Percentiles rank a stretch among this genome's conserved stretches.
Evolutionary conservation across 2,113 vertebrate genomes (phyloP).

Genomic region (Danionella cerebrum): DNA sequence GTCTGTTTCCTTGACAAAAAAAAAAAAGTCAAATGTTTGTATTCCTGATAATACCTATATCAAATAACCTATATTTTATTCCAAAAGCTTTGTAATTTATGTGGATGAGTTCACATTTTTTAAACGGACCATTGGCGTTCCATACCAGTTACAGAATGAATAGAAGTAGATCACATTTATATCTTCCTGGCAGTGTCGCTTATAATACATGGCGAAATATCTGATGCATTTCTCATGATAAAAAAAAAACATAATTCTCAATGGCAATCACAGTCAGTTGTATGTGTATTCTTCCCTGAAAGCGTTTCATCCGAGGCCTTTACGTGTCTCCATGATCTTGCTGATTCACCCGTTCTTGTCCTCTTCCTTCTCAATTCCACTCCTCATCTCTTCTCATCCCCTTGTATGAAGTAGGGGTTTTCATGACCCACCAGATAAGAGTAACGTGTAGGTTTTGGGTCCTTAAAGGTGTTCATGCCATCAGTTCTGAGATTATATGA

Average conservation of each 20-base stretch:
- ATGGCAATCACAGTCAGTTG: background rate
- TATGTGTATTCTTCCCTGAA: background rate
- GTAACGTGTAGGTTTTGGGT: constrained; percentile 56
- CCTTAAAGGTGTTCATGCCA: constrained; percentile 62
- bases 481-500: constrained; percentile 56
- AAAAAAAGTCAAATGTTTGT: too few relatives aligned
- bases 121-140: too few relatives aligned
- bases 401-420: constrained; percentile 65
- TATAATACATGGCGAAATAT: too few relatives aligned
- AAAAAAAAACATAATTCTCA: background rate
- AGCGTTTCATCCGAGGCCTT: constrained; percentile 17
- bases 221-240: background rate
- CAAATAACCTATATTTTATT: too few relatives aligned
- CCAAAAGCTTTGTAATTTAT: too few relatives aligned
- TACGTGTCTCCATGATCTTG: background rate
- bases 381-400: constrained; percentile 47
- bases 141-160: too few relatives aligned
- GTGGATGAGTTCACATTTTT: too few relatives aligned
- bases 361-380: background rate
- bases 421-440: constrained; percentile 68
- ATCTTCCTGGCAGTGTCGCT: too few relatives aligned
- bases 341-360: background rate
- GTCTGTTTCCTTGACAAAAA: too few relatives aligned
- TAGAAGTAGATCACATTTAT: too few relatives aligned
- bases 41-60: too few relatives aligned